Conservation (phyloP, 2,113 vertebrate genomes). For the Chloropsis hardwickii region DNA sequence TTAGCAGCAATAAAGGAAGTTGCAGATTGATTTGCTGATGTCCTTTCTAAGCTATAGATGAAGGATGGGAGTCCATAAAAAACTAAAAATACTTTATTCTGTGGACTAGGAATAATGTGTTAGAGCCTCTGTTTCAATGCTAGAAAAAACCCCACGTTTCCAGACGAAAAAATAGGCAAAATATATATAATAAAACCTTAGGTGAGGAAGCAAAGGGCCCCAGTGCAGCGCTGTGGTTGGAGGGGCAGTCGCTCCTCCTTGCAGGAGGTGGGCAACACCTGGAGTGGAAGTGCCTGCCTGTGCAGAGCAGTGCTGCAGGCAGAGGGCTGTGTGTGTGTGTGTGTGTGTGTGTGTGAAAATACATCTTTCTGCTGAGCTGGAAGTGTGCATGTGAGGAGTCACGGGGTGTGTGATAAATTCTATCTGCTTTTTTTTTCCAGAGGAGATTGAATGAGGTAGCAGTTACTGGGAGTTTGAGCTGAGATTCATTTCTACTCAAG, state of each 20-base stretch:
- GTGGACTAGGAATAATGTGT: not conserved
- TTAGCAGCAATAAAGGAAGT: not conserved
- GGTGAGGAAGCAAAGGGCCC: not conserved
- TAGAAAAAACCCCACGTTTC: not conserved
- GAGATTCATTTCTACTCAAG: not conserved
- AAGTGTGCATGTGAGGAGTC: not conserved
- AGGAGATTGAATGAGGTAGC: not conserved
- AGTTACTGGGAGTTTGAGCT: not conserved
- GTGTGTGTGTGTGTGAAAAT: not conserved
- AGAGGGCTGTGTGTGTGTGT: not conserved
- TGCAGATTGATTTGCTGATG: not conserved
- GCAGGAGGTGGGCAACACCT: not conserved
- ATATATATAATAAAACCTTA: rapidly evolving
- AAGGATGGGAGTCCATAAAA: not conserved
- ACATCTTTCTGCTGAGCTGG: not conserved
- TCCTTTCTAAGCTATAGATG: not conserved
- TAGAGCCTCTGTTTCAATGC: not conserved
- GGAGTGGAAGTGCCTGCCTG: not conserved
- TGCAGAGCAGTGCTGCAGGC: rapidly evolving
- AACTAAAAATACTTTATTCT: not conserved
- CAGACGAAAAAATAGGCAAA: not conserved
- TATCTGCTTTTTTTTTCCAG: not conserved
- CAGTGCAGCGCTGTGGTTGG: not conserved
- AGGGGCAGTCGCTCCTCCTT: rapidly evolving
- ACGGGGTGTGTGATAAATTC: rapidly evolving